These are phyloP conservation scores for Hylia prasina DNA, from an alignment of 2,113 vertebrate species.

Conservation along the genomic window DNA sequence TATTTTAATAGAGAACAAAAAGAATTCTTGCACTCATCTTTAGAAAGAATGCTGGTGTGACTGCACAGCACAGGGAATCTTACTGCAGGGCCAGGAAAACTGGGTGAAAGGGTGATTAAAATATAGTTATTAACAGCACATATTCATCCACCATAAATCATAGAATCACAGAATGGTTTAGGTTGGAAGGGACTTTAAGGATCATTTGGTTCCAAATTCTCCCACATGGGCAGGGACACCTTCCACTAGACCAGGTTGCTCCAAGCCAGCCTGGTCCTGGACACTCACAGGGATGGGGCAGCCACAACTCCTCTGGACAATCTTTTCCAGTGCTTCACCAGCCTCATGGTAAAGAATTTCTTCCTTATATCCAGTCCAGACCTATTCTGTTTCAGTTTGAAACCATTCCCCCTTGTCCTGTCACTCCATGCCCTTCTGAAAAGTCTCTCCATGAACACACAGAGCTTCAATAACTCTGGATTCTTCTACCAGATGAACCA, in stretches of 20 bases:
- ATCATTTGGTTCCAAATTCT: neutral
- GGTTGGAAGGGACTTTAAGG: neutral
- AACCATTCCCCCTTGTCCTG: neutral
- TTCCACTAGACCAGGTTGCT: neutral
- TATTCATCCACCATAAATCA: neutral
- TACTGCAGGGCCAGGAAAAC: neutral
- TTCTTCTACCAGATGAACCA: neutral
- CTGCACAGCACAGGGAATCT: neutral
- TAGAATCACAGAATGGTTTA: neutral
- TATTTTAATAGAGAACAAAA: neutral
- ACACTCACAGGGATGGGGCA: neutral
- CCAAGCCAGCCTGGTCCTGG: neutral
- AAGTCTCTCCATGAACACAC: fast-evolving
- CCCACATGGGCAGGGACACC: too few species aligned
- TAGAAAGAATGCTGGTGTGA: neutral
- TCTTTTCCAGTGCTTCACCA: neutral
- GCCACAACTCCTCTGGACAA: neutral
- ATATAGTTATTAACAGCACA: neutral
- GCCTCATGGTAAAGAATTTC: neutral
- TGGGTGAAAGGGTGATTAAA: neutral
- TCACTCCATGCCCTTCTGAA: neutral
- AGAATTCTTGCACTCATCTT: neutral
- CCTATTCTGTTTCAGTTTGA: neutral
- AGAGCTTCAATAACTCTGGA: neutral
- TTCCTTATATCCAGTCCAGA: neutral